phyloP scores from a whole-genome alignment of 2,113 vertebrate species.

The Clupea harengus region DNA sequence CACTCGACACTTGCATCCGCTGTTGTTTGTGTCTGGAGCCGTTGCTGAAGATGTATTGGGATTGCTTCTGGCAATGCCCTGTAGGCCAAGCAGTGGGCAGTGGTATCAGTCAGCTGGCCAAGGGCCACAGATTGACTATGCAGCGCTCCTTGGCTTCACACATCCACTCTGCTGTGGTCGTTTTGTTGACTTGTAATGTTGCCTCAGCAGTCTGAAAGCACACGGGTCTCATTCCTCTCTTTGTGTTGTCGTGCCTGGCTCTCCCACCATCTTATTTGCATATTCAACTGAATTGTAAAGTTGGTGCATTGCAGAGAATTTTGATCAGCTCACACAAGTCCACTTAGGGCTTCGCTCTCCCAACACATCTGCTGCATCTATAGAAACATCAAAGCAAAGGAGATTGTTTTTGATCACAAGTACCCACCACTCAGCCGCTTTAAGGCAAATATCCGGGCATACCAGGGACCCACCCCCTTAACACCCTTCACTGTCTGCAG shows the following conservation, averaged over 20 bases:
- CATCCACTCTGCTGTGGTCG: conserved; percentile 27
- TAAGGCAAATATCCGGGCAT: neutral
- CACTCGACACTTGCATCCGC: neutral
- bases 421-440: neutral
- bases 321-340: conserved; percentile 17
- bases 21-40: conserved; percentile 15
- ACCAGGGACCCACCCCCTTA: neutral
- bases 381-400: neutral
- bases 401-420: neutral
- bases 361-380: neutral
- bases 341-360: neutral
- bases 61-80: conserved; percentile 17
- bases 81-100: conserved; percentile 29
- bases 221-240: conserved; percentile 11
- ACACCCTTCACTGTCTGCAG: neutral
- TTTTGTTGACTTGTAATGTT: conserved; percentile 25
- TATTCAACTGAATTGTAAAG: conserved; percentile 57
- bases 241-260: conserved; percentile 29
- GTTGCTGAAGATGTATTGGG: conserved; percentile 20
- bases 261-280: conserved; percentile 55
- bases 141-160: neutral
- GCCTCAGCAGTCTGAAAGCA: conserved; percentile 25
- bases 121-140: neutral
- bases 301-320: conserved; percentile 51
- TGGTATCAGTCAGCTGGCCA: neutral